Evolutionary conservation across 1,140 invertebrate genomes (phyloP), one percentile per base, ranked within the genome.

Genomic region (Pogonomyrmex californicus): DNA sequence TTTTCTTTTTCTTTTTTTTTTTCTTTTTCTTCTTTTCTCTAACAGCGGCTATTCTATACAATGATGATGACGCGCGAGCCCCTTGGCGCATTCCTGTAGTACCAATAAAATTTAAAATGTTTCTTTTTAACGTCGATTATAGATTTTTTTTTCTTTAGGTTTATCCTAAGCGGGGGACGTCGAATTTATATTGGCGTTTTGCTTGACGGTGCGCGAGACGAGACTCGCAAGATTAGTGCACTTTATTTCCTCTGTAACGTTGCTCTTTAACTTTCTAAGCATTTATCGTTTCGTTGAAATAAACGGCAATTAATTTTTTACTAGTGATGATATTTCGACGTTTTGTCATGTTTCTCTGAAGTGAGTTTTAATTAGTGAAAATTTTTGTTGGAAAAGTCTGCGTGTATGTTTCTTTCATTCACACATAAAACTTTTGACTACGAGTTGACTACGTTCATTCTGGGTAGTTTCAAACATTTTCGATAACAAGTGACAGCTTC

Each of bases 91-190:
- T 56, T 75, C 60, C 54, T 60, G 70, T 78, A 88, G 38, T 63
- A 65, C 75, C 77, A 86, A 90, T 77, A 75, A 81, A 71, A 51
- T 87, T 90, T 85, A 87, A 90, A 71, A 38, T 58, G 36, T 83
- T 73, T 58, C 62, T 90, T 89, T 90, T 56, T 79, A 65, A 54
- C 38, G 44, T 87, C 70, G 58, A 88, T 81, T 78, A 70, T 89
- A 86, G 70, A 41, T 85, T 62, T 77, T 41, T 89, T 62, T 77
- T 51, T n/a, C n/a, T 77, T 33, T 77, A 82, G 62, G 76, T 90
- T 87, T 60, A 87, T 75, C 12, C 0, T n/a, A 36, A 70, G 60
- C 87, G 85, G 76, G 85, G 75, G 88, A 89, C 85, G 88, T 38
- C 71, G 62, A 51, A 17, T 36, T 33, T 71, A 17, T n/a, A 54